These are phyloP conservation scores for Odontothrips loti DNA, from an alignment of 2,888 invertebrate species.

Conservation along the genomic window DNA sequence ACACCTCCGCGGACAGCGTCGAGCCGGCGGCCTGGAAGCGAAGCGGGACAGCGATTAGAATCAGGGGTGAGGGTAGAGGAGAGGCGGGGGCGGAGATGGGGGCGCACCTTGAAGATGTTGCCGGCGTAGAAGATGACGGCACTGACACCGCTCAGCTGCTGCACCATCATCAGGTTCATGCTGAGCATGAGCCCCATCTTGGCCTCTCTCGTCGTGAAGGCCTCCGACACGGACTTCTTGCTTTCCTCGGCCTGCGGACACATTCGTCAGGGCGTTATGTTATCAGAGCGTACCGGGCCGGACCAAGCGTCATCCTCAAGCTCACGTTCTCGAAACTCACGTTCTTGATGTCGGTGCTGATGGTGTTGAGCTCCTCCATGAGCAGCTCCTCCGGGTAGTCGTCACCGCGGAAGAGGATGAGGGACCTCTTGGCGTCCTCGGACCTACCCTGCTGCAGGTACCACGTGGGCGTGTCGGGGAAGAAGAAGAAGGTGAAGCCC, in stretches of 20 bases:
- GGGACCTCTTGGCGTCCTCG: neutral
- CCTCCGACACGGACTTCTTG: conserved; percentile 53
- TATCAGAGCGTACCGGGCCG: too few species aligned
- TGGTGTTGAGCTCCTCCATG: neutral
- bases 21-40: conserved; percentile 53
- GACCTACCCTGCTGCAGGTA: neutral
- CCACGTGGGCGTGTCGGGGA: conserved; percentile 4
- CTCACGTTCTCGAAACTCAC: neutral
- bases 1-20: conserved; percentile 54
- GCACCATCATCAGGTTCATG: conserved; percentile 81
- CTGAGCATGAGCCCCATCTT: conserved; percentile 65
- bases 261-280: too few species aligned
- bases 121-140: conserved; percentile 77
- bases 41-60: too few species aligned
- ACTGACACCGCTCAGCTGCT: conserved; percentile 80
- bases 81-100: too few species aligned
- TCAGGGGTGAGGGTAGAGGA: too few species aligned
- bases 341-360: neutral
- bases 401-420: neutral
- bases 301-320: too few species aligned
- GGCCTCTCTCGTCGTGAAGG: conserved; percentile 59
- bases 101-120: conserved; percentile 59
- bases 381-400: conserved; percentile 15
- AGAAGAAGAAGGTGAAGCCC: neutral
- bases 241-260: conserved; percentile 49